phyloP scores from a whole-genome alignment of 2,113 vertebrate genomes.

The Mustelus asterias region DNA sequence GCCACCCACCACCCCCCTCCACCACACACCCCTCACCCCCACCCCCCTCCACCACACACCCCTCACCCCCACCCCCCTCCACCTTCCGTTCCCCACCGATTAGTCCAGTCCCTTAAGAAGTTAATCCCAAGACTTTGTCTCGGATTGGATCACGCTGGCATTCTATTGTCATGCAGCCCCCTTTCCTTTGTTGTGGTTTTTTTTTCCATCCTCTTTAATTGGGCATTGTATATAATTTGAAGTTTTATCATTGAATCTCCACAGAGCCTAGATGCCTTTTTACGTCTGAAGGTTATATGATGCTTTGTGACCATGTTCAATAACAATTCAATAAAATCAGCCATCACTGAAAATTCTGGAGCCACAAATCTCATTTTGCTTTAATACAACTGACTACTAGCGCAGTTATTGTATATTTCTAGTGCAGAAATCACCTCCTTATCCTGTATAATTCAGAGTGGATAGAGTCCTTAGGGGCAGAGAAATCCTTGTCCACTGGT shows the following conservation, averaged over 20 bases:
- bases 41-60: background rate
- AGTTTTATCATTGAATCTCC: slow-evolving; percentile 25
- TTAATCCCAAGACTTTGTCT: slow-evolving; percentile 3
- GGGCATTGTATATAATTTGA: slow-evolving; percentile 23
- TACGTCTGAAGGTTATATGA: slow-evolving; percentile 34
- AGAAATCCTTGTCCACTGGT: slow-evolving; percentile 33
- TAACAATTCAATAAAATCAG: slow-evolving; percentile 37
- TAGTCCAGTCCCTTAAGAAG: background rate
- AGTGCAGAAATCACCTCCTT: slow-evolving; percentile 30
- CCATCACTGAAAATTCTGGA: slow-evolving; percentile 29
- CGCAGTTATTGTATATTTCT: slow-evolving; percentile 35
- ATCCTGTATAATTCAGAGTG: slow-evolving; percentile 37
- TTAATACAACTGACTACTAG: slow-evolving; percentile 33
- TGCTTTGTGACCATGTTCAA: slow-evolving; percentile 35
- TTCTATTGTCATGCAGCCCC: background rate
- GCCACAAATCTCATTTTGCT: slow-evolving; percentile 37
- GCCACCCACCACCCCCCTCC: too few relatives aligned
- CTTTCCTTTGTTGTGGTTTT: background rate
- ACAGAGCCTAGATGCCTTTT: background rate
- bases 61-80: too few relatives aligned
- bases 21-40: background rate
- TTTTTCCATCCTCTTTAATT: slow-evolving; percentile 33
- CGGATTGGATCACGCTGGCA: background rate
- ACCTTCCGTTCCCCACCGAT: background rate
- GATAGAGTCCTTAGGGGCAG: slow-evolving; percentile 28